These are phyloP conservation scores for Acanthornis magna DNA, from an alignment of 2,797 vertebrate genomes.

Conservation along the genomic window DNA sequence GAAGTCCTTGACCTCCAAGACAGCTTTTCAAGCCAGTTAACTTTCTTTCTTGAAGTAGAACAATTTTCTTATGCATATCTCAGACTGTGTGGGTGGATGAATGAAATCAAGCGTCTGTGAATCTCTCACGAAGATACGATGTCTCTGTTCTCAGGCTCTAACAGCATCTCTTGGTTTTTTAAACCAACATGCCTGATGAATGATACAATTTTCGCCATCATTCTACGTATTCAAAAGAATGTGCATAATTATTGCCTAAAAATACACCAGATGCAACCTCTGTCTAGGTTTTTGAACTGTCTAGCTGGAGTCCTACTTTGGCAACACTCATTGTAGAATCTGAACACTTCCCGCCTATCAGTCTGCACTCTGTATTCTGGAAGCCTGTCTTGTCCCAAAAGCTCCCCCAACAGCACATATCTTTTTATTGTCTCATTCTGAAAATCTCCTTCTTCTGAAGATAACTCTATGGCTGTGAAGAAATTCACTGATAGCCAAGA, in stretches of 20 bases:
- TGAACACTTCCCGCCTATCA: not conserved
- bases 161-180: not conserved
- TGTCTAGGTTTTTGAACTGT: not conserved
- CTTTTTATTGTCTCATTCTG: not conserved
- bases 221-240: conserved; percentile 2
- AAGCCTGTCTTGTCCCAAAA: not conserved
- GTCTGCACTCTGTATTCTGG: not conserved
- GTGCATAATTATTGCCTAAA: conserved; percentile 38
- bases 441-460: not conserved
- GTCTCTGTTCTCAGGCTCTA: conserved; percentile 2
- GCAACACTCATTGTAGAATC: not conserved
- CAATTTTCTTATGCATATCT: conserved; percentile 11
- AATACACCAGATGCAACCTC: not conserved
- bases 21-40: conserved; percentile 34
- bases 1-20: conserved; percentile 2
- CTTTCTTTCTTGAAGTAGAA: conserved; percentile 25
- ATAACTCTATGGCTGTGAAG: not conserved
- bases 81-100: conserved; percentile 29
- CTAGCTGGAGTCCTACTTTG: not conserved
- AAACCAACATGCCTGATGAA: conserved; percentile 9
- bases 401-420: not conserved
- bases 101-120: conserved; percentile 27
- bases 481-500: not conserved
- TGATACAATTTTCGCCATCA: conserved; percentile 9
- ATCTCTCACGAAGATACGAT: not conserved